Evolutionary conservation across 1,140 invertebrate species (phyloP).

Genomic region (Zaprionus tsacasi): DNA sequence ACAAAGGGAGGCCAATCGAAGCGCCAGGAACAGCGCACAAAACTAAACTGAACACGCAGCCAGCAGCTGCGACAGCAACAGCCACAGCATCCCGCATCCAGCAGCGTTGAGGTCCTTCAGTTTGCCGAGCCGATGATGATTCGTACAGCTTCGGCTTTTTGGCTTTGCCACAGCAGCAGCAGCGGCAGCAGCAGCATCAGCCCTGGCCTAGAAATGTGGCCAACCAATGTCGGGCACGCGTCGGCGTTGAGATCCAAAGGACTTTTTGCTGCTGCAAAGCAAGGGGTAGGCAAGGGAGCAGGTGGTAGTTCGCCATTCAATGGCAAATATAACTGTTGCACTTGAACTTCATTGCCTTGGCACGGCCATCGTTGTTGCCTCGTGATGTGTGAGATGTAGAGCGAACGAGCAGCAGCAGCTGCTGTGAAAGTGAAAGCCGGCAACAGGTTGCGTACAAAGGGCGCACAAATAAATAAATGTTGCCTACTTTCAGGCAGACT

Average conservation of each 20-base stretch:
- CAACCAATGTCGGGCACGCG: slow-evolving; percentile 44
- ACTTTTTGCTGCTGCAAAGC: not conserved
- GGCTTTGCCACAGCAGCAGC: slow-evolving; percentile 48
- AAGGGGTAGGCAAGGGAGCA: not conserved
- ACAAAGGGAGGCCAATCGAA: slow-evolving; percentile 39
- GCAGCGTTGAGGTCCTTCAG: slow-evolving; percentile 55
- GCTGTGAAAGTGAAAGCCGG: slow-evolving; percentile 69
- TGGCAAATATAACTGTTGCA: slow-evolving; percentile 71
- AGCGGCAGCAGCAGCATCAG: slow-evolving; percentile 39
- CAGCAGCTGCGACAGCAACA: slow-evolving; percentile 52
- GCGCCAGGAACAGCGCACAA: slow-evolving; percentile 56
- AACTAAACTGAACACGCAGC: slow-evolving; percentile 70
- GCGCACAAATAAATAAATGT: not conserved
- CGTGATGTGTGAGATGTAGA: slow-evolving; percentile 11
- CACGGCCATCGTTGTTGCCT: slow-evolving; percentile 49
- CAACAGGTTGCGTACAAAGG: slow-evolving; percentile 60
- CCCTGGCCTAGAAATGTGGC: slow-evolving; percentile 75
- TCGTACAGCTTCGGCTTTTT: slow-evolving; percentile 68
- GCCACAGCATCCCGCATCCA: slow-evolving; percentile 38
- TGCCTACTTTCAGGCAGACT: slow-evolving; percentile 22
- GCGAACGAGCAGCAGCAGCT: not conserved
- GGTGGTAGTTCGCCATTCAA: slow-evolving; percentile 17
- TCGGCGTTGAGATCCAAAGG: slow-evolving; percentile 9
- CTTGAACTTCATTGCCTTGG: slow-evolving; percentile 75
- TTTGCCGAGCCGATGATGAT: slow-evolving; percentile 39